Conservation (phyloP, 2,797 vertebrate genomes). For the Bovichtus variegatus region DNA sequence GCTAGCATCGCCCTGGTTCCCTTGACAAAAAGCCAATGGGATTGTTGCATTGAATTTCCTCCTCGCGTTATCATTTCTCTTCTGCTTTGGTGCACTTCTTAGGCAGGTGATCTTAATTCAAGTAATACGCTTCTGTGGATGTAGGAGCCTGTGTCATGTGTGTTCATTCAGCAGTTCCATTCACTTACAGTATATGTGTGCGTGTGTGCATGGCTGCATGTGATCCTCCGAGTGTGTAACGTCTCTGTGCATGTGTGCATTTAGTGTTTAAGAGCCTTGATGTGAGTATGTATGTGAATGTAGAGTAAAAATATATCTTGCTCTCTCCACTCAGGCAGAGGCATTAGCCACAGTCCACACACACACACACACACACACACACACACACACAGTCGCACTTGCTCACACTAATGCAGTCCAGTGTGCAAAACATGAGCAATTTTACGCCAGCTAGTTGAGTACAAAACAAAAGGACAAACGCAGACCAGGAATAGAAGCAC, state of each 20-base stretch:
- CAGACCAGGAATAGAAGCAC: slow-evolving; percentile 34
- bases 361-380: slow-evolving; percentile 22
- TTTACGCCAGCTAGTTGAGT: slow-evolving; percentile 57
- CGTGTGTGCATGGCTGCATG: slow-evolving; percentile 43
- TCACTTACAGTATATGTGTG: slow-evolving; percentile 20
- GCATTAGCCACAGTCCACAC: slow-evolving; percentile 46
- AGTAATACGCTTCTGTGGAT: neutral
- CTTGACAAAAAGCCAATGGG: no score
- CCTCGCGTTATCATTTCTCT: neutral
- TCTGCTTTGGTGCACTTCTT: neutral
- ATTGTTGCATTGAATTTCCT: no score
- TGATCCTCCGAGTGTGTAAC: slow-evolving; percentile 27
- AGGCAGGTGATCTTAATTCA: neutral
- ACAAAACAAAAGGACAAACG: slow-evolving; percentile 45
- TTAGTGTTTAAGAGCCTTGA: slow-evolving; percentile 21
- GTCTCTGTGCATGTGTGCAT: slow-evolving; percentile 14
- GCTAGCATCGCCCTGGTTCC: no score
- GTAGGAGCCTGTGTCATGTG: neutral
- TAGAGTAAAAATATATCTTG: slow-evolving; percentile 79
- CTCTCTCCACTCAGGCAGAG: slow-evolving; percentile 67
- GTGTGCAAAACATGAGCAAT: slow-evolving; percentile 64
- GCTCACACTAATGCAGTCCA: slow-evolving; percentile 40
- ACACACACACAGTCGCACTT: slow-evolving; percentile 27
- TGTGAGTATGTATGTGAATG: slow-evolving; percentile 46
- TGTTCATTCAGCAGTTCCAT: slow-evolving; percentile 15